Conservation (phyloP, 2,888 invertebrate genomes). For the Junonia oenone region DNA sequence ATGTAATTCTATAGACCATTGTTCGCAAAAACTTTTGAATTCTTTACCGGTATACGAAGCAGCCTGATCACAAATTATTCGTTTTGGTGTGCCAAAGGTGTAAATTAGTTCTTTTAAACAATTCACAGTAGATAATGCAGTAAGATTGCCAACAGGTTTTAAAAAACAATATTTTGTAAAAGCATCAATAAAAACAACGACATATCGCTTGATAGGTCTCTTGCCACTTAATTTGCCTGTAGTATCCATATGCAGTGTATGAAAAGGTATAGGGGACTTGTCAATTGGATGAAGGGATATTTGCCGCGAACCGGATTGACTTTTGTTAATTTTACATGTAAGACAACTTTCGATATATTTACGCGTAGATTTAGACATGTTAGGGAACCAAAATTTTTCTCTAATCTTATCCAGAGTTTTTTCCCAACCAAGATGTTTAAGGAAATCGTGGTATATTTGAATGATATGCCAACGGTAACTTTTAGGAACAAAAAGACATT, state of each 20-base stretch:
- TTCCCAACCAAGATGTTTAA: slow-evolving; percentile 28
- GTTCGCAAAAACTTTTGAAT: slow-evolving; percentile 22
- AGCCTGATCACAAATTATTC: background rate
- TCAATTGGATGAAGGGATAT: slow-evolving; percentile 24
- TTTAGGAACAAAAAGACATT: background rate
- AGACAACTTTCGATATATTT: slow-evolving; percentile 21
- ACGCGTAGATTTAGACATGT: slow-evolving; percentile 11
- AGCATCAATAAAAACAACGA: slow-evolving; percentile 28
- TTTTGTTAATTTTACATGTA: slow-evolving; percentile 25
- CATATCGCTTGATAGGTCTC: slow-evolving; percentile 22
- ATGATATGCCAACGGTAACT: slow-evolving; percentile 31
- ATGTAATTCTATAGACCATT: slow-evolving; percentile 21
- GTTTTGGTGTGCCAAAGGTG: background rate
- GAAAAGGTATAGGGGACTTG: slow-evolving; percentile 4
- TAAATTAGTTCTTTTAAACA: too few relatives aligned
- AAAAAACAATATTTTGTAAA: slow-evolving; percentile 16
- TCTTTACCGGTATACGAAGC: slow-evolving; percentile 15
- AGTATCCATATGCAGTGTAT: slow-evolving; percentile 23
- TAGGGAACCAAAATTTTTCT: slow-evolving; percentile 25
- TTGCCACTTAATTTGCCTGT: slow-evolving; percentile 27
- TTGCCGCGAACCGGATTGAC: slow-evolving; percentile 27
- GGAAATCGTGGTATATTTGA: slow-evolving; percentile 23
- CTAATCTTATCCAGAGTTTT: slow-evolving; percentile 16
- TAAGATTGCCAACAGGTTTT: slow-evolving; percentile 25
- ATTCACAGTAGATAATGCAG: background rate